A percentile compares a stretch with the other conserved stretches of the same genome.
phyloP scores from a whole-genome alignment of 2,113 vertebrate species.

The Nasalis larvatus region DNA sequence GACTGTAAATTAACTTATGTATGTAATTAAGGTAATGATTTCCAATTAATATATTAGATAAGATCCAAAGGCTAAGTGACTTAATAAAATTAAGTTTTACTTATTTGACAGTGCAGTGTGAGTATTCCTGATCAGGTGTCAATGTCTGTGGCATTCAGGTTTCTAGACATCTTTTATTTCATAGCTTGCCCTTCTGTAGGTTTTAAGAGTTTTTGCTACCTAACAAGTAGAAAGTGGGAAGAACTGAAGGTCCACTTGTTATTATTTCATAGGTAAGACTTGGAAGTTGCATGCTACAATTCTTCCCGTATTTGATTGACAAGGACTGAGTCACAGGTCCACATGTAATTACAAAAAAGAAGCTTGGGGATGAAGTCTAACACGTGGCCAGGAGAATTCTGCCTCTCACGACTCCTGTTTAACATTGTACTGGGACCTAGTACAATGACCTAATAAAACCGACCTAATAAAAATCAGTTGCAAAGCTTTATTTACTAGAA shows the following conservation, averaged over 20 bases:
- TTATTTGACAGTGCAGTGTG: background rate
- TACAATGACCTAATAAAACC: background rate
- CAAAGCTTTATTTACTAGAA: background rate
- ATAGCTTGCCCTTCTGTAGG: background rate
- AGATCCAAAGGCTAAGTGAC: background rate
- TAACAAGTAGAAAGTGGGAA: background rate
- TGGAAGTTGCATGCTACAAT: background rate
- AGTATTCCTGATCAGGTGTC: background rate
- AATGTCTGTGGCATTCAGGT: background rate
- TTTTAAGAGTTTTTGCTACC: background rate
- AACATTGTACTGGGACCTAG: background rate
- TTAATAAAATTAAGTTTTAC: background rate
- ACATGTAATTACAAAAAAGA: background rate
- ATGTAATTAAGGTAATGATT: background rate
- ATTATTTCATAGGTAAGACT: background rate
- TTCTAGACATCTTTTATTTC: background rate
- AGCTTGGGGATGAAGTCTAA: background rate
- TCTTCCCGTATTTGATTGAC: background rate
- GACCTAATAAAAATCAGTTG: background rate
- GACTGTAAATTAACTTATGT: background rate
- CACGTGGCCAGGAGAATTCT: background rate
- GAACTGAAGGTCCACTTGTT: background rate
- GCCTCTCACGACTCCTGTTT: background rate
- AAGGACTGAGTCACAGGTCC: background rate
- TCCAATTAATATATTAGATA: background rate